These are phyloP conservation scores for Scarus forsteni DNA, from an alignment of 2,797 vertebrate species.

Conservation along the genomic window DNA sequence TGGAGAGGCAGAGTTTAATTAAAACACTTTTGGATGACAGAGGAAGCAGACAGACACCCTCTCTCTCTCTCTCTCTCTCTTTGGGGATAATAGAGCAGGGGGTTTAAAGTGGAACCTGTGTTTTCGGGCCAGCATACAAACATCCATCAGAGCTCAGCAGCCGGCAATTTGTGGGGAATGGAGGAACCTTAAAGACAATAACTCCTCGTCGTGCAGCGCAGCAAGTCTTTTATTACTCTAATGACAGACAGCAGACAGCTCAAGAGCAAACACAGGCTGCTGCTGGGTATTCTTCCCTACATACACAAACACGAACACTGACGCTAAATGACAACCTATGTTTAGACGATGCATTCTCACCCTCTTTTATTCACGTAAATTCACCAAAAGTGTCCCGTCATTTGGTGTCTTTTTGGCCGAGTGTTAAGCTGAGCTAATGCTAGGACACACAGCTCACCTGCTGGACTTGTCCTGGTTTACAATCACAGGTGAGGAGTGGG, in stretches of 20 bases:
- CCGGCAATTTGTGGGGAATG: constrained; percentile 84
- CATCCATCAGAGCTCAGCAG: constrained; percentile 86
- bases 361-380: constrained; percentile 42
- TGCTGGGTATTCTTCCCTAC: constrained; percentile 69
- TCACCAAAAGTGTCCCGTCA: constrained; percentile 21
- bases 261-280: constrained; percentile 72
- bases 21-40: constrained; percentile 73
- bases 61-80: constrained; percentile 41
- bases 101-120: constrained; percentile 80
- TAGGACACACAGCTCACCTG: too few species aligned
- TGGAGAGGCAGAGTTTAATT: constrained; percentile 73
- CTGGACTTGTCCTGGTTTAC: too few species aligned
- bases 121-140: constrained; percentile 82
- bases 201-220: constrained; percentile 78
- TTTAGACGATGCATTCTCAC: constrained; percentile 48
- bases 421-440: neutral
- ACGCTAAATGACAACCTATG: constrained; percentile 59
- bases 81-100: constrained; percentile 70
- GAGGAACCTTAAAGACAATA: constrained; percentile 79
- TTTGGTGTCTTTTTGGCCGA: constrained; percentile 14
- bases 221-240: constrained; percentile 87
- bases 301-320: constrained; percentile 32
- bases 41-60: constrained; percentile 61
- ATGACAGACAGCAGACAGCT: constrained; percentile 83
- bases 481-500: too few species aligned